These are phyloP conservation scores for Peucedramus taeniatus DNA, from an alignment of 2,113 vertebrate species.

Conservation along the genomic window DNA sequence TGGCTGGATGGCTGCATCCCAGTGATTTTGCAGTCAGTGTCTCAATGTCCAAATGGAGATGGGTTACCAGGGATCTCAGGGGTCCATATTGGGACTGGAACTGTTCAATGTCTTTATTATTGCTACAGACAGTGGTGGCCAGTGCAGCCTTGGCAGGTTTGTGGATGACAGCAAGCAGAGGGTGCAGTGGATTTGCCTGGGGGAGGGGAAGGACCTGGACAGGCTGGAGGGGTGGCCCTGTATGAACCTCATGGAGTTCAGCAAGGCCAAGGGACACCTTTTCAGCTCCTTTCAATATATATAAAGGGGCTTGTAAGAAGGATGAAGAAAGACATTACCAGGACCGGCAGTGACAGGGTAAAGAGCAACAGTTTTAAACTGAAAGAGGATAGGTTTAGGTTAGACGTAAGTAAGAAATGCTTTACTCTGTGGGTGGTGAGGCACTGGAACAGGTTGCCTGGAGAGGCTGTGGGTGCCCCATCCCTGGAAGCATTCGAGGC, in stretches of 20 bases:
- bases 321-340: background rate
- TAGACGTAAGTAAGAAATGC: background rate
- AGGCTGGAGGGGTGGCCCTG: background rate
- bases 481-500: background rate
- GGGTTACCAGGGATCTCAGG: background rate
- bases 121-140: rapidly evolving
- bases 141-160: background rate
- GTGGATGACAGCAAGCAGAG: background rate
- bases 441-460: rapidly evolving
- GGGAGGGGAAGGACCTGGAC: background rate
- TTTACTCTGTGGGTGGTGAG: rapidly evolving
- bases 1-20: background rate
- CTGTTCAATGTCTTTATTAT: background rate
- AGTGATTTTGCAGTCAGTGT: background rate
- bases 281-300: background rate
- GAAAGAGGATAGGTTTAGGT: background rate
- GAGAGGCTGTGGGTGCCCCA: background rate
- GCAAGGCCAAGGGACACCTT: background rate
- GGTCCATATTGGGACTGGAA: rapidly evolving
- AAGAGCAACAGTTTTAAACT: background rate
- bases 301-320: background rate
- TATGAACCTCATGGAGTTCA: background rate
- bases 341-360: background rate
- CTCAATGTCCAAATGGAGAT: background rate
- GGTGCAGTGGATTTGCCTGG: background rate